phyloP scores from a whole-genome alignment of 2,113 vertebrate genomes.

The Istiophorus platypterus region DNA sequence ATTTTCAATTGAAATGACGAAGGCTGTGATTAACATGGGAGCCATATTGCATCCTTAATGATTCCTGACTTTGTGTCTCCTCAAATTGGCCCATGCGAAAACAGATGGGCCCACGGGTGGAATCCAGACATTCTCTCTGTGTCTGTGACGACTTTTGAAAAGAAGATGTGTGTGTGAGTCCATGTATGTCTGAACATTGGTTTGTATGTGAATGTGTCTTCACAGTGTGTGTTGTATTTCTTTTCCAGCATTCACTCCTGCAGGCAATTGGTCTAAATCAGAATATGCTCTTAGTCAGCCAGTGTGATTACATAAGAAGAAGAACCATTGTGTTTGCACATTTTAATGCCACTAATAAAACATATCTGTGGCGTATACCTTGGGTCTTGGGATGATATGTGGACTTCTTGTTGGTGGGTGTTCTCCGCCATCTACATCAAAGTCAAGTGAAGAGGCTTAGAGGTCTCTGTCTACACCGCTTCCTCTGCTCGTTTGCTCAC shows the following conservation, averaged over 20 bases:
- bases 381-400: neutral
- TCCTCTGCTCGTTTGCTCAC: constrained; percentile 5
- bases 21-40: constrained; percentile 56
- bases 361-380: constrained; percentile 6
- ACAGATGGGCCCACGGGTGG: constrained; percentile 67
- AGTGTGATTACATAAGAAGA: constrained; percentile 27
- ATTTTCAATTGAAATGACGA: constrained; percentile 46
- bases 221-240: constrained; percentile 21
- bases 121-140: constrained; percentile 52
- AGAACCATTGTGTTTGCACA: neutral
- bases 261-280: constrained; percentile 46
- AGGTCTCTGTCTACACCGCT: neutral
- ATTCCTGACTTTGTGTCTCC: constrained; percentile 60
- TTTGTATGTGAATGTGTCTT: constrained; percentile 14
- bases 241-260: constrained; percentile 49
- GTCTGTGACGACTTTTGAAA: constrained; percentile 66
- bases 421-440: neutral
- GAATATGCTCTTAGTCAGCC: constrained; percentile 32
- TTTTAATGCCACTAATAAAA: neutral
- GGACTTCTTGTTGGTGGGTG: constrained; percentile 8
- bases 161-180: constrained; percentile 31
- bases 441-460: constrained; percentile 10
- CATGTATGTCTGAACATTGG: constrained; percentile 32
- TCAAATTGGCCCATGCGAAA: constrained; percentile 47
- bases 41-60: constrained; percentile 63